Evolutionary conservation across 1,140 invertebrate species (phyloP), one percentile per base, ranked within the genome.

Genomic region (Eulimnadia texana): DNA sequence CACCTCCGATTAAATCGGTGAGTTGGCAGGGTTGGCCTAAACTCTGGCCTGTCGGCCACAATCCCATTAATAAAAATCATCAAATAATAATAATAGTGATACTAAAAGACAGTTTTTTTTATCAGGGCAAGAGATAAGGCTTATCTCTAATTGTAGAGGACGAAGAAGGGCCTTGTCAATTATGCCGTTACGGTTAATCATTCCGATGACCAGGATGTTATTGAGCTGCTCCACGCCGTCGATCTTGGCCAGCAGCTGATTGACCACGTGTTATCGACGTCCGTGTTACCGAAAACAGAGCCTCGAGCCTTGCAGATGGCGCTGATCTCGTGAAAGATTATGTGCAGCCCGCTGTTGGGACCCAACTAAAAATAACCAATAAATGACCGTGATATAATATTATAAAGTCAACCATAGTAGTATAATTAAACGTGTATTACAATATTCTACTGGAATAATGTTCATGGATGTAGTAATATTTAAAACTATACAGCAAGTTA

Each of bases 321-420:
- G 79, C 99, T 97, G 68, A 99, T 98, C 77, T 99, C 97, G 76
- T 99, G 97, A 77, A 99, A 99, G 56, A 99, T 99, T 33, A 99
- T 99, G 71, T 99, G 97, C 3, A 99, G 79, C 51, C 94, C 95
- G 75, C 93, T 98, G 71, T 97, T 96, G 0, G 90, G 84, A 1
- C 86, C 93, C 69, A 84, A 79, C 80, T 87, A 69, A 24, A 76
- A 75, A 67, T 66, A 68, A 61, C 22, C 3, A 11, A 24, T 11
- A 0, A 58, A 58, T 20, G 19, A 25, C 1, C 1, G 24, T 23
- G 3, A 63, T 28, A 63, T 23, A 16, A 33, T 28, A 24, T 13
- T 51, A 22, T 25, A n/a, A 2, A 24, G 52, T 54, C 56, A 61
- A 24, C 20, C 6, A 65, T 51, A 23, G 19, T 19, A 10, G 59